These are phyloP conservation scores for Perccottus glenii DNA, from an alignment of 2,113 vertebrate species.

Conservation along the genomic window DNA sequence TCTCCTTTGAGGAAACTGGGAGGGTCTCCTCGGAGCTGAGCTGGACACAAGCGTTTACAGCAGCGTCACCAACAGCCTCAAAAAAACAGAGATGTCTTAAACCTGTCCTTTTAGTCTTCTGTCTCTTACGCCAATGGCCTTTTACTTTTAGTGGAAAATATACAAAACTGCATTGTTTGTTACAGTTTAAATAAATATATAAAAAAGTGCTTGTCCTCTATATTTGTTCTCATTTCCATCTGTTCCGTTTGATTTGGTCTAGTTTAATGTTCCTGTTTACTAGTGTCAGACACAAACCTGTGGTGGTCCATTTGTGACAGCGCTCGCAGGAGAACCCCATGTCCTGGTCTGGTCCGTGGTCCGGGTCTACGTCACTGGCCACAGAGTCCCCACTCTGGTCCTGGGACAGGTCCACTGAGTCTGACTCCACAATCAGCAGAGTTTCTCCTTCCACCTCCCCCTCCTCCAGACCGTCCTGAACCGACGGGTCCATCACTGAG, in stretches of 20 bases:
- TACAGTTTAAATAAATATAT: no score
- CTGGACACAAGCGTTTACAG: slow-evolving; percentile 64
- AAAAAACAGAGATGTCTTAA: not conserved
- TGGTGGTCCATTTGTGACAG: slow-evolving; percentile 95
- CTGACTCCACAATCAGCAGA: slow-evolving; percentile 92
- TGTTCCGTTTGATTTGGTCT: no score
- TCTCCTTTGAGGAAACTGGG: slow-evolving; percentile 98
- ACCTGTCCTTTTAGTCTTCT: no score
- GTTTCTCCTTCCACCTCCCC: slow-evolving; percentile 98
- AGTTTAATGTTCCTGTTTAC: no score
- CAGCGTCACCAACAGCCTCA: not conserved
- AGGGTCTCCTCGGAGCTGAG: slow-evolving; percentile 87
- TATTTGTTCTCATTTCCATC: no score
- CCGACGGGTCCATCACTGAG: slow-evolving; percentile 87
- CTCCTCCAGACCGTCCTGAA: slow-evolving; percentile 93
- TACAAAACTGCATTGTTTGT: no score
- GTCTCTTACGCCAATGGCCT: no score
- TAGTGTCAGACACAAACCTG: slow-evolving; percentile 75
- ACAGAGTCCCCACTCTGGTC: slow-evolving; percentile 97
- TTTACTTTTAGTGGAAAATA: no score
- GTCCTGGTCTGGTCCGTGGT: slow-evolving; percentile 80
- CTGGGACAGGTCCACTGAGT: slow-evolving; percentile 93
- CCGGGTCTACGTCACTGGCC: slow-evolving; percentile 92
- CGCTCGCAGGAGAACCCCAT: slow-evolving; percentile 96
- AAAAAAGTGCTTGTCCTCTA: no score